These are phyloP conservation scores for Lampropteryx suffumata DNA, from an alignment of 2,888 invertebrate genomes.

Conservation along the genomic window DNA sequence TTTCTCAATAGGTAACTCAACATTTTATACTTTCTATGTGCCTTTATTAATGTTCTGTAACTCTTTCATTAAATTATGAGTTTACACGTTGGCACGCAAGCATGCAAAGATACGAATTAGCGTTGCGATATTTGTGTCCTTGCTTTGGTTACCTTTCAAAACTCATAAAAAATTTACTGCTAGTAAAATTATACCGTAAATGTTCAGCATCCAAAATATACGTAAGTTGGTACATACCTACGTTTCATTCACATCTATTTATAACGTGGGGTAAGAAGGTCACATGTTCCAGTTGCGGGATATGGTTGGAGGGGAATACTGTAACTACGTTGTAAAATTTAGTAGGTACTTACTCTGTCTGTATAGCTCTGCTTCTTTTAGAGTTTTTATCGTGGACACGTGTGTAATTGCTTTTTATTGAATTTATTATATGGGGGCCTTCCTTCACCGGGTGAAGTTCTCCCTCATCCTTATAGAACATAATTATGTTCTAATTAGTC, in stretches of 20 bases:
- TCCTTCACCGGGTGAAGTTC: background rate
- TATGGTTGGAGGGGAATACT: conserved; percentile 1
- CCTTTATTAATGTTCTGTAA: background rate
- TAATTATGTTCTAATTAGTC: no score
- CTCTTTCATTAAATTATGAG: conserved; percentile 2
- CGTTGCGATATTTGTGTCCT: conserved; percentile 9
- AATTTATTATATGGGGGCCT: background rate
- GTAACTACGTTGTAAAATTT: background rate
- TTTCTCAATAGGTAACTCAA: no score
- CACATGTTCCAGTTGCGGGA: conserved; percentile 13
- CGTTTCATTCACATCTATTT: conserved; percentile 28
- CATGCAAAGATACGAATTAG: conserved; percentile 4
- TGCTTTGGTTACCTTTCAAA: conserved; percentile 14
- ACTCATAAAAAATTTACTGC: conserved; percentile 21
- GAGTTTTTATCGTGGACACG: background rate
- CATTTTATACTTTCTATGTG: background rate
- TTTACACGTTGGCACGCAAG: no score
- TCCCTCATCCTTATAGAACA: background rate
- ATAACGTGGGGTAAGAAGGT: conserved; percentile 23
- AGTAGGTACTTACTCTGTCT: background rate
- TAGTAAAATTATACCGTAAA: conserved; percentile 31
- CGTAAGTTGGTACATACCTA: background rate
- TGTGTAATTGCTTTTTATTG: background rate
- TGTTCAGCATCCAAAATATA: conserved; percentile 28
- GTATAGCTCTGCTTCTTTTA: conserved; percentile 1